Conservation (phyloP, 1,140 invertebrate genomes). For the Zaprionus lachaisei region DNA sequence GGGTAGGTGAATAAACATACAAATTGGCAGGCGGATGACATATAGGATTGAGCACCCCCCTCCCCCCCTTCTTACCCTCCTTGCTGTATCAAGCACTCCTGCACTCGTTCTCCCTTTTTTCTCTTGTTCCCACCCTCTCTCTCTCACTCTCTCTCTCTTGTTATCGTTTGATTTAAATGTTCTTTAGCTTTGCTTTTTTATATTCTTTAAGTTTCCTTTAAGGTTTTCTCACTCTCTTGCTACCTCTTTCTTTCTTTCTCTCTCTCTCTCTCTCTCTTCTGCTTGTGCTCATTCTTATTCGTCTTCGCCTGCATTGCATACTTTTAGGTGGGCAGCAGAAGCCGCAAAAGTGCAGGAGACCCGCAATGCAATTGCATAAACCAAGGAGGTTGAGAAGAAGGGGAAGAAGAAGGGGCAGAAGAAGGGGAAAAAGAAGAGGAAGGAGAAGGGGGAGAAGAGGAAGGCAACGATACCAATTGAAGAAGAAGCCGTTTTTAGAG, state of each 20-base stretch:
- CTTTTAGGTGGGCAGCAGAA: slow-evolving; percentile 62
- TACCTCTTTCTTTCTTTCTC: not conserved
- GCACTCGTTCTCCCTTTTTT: slow-evolving; percentile 10
- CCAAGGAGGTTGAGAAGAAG: slow-evolving; percentile 4
- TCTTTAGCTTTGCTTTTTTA: not conserved
- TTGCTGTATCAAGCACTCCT: no score
- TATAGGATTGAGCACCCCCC: no score
- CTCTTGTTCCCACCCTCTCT: slow-evolving; percentile 3
- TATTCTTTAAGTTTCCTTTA: slow-evolving; percentile 1
- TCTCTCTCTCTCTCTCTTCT: not conserved
- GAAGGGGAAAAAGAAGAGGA: not conserved
- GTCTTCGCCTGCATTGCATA: slow-evolving; percentile 51
- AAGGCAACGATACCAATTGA: no score
- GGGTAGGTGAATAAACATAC: slow-evolving; percentile 16
- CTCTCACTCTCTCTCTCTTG: not conserved
- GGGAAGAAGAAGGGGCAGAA: not conserved
- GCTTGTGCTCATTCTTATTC: not conserved
- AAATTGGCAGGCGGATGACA: slow-evolving; percentile 45
- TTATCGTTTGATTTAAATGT: not conserved
- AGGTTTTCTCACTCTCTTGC: not conserved
- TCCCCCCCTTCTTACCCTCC: no score
- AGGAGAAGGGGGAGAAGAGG: not conserved
- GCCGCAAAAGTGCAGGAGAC: slow-evolving; percentile 38
- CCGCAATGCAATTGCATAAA: slow-evolving; percentile 44
- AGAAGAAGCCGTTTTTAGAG: no score